Base-by-base conservation (phyloP, 92 coral and sea anemone genomes). In the Blastomussa wellsi region DNA sequence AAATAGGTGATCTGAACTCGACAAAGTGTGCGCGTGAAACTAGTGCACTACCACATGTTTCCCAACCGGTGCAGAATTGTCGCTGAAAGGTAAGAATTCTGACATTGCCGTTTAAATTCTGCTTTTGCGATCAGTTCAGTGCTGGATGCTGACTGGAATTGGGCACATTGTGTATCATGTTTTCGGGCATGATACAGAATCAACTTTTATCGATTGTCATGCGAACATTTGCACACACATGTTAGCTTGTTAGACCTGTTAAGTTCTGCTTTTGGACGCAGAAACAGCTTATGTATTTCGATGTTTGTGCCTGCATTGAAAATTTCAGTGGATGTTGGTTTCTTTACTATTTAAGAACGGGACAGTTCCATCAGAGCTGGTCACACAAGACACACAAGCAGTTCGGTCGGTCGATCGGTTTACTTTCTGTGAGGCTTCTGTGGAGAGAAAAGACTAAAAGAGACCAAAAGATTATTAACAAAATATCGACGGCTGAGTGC, bases 71-170 rank as follows among this genome's bases (percentile, higher is more conserved):
- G 71, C 9, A 44, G 70, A 72, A 20, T 64, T 53, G 37, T 53
- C 33, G 52, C 28, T 51, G 68, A 53, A 81, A 71, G 86, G 86
- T 82, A 51, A 82, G 71, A 71, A 72, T n/a, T 71, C 35, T 22
- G 5, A 19, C 13, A n/a, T 29, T 33, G 17, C 17, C 14, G 20
- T 82, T 3, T 73, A 49, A 38, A 53, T 22, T 72, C 53, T 67
- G 68, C 55, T 36, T 53, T 49, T 24, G 37, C 29, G 5, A 82
- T 24, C 12, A 14, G 20, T 26, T 7, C 36, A 80, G 41, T 20
- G 59, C 22, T 39, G 22, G 22, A 13, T 32, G 48, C 39, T 20
- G 26, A 70, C 28, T 70, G 37, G n/a, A n/a, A n/a, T n/a, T n/a
- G n/a, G n/a, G n/a, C n/a, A 22, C 44, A 62, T 70, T 22, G 17